phyloP scores from a whole-genome alignment of 2,888 invertebrate genomes.

The Rhabditoides inermis region DNA sequence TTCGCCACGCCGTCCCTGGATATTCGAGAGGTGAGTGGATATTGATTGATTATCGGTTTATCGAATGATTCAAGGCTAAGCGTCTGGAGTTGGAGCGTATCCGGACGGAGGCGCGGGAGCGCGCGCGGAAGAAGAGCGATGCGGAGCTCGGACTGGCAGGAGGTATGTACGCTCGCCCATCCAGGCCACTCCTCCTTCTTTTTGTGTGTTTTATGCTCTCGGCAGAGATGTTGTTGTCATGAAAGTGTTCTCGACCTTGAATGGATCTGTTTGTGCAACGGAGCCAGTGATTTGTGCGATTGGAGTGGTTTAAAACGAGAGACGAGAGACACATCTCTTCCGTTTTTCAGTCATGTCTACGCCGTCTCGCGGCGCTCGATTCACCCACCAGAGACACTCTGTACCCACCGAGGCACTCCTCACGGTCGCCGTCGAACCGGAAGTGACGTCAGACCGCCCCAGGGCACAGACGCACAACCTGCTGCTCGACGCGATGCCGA shows the following conservation, averaged over 20 bases:
- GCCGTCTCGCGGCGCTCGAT: not conserved
- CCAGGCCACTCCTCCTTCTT: conserved; percentile 3
- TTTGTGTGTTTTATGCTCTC: too few species aligned
- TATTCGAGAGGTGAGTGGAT: too few species aligned
- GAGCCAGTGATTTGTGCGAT: too few species aligned
- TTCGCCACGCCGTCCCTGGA: too few species aligned
- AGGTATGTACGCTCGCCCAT: not conserved
- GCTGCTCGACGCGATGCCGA: conserved; percentile 9
- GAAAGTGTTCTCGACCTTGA: too few species aligned
- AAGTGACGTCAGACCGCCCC: too few species aligned
- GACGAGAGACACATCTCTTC: not conserved
- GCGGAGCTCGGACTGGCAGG: conserved; percentile 61
- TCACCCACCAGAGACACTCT: conserved; percentile 5
- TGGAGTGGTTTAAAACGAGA: too few species aligned
- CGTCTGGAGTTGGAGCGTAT: conserved; percentile 27
- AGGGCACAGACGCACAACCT: too few species aligned
- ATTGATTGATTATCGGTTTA: too few species aligned
- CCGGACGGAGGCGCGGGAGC: conserved; percentile 62
- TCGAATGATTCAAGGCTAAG: conserved; percentile 3
- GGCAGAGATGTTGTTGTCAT: too few species aligned
- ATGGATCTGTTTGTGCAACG: too few species aligned
- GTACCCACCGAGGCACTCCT: not conserved
- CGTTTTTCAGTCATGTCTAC: not conserved
- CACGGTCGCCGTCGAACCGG: too few species aligned
- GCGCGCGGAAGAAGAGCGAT: conserved; percentile 66